phyloP scores from a whole-genome alignment of 2,797 vertebrate genomes.

The Phalloptychus januarius region DNA sequence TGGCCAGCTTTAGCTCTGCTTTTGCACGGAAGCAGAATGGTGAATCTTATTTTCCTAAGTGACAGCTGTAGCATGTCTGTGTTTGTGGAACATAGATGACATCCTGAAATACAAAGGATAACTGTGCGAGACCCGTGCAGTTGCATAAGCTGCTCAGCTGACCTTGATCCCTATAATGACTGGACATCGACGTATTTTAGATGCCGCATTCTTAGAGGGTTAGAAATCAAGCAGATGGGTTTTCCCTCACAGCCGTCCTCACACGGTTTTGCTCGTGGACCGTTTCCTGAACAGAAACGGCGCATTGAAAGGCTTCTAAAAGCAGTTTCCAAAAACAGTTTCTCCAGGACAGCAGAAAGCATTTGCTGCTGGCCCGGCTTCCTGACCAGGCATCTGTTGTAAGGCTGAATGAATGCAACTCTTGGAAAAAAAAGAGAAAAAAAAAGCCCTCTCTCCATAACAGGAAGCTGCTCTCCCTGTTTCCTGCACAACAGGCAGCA shows the following conservation, averaged over 20 bases:
- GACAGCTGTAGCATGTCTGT: slow-evolving; percentile 12
- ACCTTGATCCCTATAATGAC: slow-evolving; percentile 12
- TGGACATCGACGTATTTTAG: neutral
- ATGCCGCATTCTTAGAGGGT: slow-evolving; percentile 1
- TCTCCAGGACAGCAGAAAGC: slow-evolving; percentile 68
- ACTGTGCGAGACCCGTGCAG: neutral
- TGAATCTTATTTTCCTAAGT: neutral
- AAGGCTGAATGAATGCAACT: slow-evolving; percentile 91
- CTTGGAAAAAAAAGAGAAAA: slow-evolving; percentile 77
- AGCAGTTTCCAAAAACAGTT: slow-evolving; percentile 74
- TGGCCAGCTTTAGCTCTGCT: neutral
- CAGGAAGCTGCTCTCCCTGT: slow-evolving; percentile 97
- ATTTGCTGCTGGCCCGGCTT: slow-evolving; percentile 81
- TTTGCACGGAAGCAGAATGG: neutral
- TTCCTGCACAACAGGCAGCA: slow-evolving; percentile 96
- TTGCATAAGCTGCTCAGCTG: slow-evolving; percentile 14
- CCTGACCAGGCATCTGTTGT: slow-evolving; percentile 87
- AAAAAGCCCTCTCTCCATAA: slow-evolving; percentile 89
- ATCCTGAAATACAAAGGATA: neutral
- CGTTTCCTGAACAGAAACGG: slow-evolving; percentile 56
- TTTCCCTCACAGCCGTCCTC: slow-evolving; percentile 27
- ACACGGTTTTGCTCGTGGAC: slow-evolving; percentile 46
- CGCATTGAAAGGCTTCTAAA: slow-evolving; percentile 70
- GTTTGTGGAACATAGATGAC: neutral
- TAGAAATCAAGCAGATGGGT: slow-evolving; percentile 1